Base-by-base conservation (phyloP, 2,888 invertebrate species). In the Chalcis sispes region DNA sequence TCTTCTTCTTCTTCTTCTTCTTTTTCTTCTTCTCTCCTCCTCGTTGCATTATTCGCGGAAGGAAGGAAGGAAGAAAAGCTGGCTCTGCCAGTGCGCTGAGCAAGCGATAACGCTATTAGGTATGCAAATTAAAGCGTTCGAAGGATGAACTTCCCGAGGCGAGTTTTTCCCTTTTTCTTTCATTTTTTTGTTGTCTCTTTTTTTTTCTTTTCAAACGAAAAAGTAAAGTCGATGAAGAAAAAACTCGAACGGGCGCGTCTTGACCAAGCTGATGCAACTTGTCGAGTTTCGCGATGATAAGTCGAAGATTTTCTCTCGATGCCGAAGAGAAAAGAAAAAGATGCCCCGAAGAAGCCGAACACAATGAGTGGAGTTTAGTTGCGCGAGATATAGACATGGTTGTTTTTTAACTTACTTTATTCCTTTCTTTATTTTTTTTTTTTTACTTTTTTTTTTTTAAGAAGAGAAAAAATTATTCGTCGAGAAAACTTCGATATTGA, bases 111-210 rank as follows among this genome's bases (percentile, higher is more conserved):
- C 79, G 80, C 80, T 81, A 80, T 84, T 81, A 83, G 80, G 75
- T 81, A 82, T 82, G 82, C 80, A 82, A 84, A 84, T 82, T 80
- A 80, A 81, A 82, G 77, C 79, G 79, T 82, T 81, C 81, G 81
- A 82, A 81, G 56, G 27, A 72, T 64, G 56, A 74, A 54, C 54
- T 40, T 58, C 32, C 59, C 27, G n/a, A n/a, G 15, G 46, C n/a
- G 42, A 69, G 62, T 67, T 74, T 54, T 61, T 62, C 36, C 10
- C 10, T 36, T 36, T 10, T 36, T 36, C 36, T 36, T 61, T 62
- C 36, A 7, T 36, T 36, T 36, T 10, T 36, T 36, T 10, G 4
- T n/a, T 50, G 18, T 50, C 10, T 20, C 3, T 20, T 58, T 58
- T 29, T 36, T 36, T 59, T 59, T 25, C 10, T 18, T 23, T 40